A percentile compares a stretch with the other conserved stretches of the same genome.
These are phyloP conservation scores for Urocyon cinereoargenteus DNA, from an alignment of 2,797 vertebrate species.

Conservation along the genomic window DNA sequence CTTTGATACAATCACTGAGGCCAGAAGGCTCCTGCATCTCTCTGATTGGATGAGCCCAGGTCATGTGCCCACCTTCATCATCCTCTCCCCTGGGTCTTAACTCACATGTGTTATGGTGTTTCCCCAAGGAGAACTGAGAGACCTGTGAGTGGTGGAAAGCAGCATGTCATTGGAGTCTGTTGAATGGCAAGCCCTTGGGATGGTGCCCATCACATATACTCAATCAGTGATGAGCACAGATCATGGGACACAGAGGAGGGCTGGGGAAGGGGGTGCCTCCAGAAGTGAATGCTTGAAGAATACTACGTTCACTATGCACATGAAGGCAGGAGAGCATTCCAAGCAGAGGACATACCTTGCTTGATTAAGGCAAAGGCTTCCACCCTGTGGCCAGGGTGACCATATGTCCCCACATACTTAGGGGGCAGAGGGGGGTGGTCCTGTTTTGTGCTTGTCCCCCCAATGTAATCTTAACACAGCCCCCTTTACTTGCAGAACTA, in stretches of 20 bases:
- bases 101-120: not conserved
- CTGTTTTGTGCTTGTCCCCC: not conserved
- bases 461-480: not conserved
- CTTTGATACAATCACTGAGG: not conserved
- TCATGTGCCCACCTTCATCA: not conserved
- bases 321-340: not conserved
- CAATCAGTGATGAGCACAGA: not conserved
- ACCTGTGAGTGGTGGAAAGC: fast-evolving
- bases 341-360: not conserved
- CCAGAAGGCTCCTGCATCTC: not conserved
- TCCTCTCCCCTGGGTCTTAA: not conserved
- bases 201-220: not conserved
- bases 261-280: not conserved
- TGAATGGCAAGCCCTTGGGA: not conserved
- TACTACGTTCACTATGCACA: not conserved
- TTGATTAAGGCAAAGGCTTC: not conserved
- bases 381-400: not conserved
- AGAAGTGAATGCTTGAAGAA: not conserved
- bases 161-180: not conserved
- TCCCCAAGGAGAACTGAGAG: not conserved
- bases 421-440: not conserved
- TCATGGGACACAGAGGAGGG: not conserved
- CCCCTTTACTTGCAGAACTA: not conserved
- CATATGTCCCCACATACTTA: not conserved
- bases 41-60: not conserved